These are phyloP conservation scores for Columba livia DNA, from an alignment of 2,113 vertebrate species.

Conservation along the genomic window DNA sequence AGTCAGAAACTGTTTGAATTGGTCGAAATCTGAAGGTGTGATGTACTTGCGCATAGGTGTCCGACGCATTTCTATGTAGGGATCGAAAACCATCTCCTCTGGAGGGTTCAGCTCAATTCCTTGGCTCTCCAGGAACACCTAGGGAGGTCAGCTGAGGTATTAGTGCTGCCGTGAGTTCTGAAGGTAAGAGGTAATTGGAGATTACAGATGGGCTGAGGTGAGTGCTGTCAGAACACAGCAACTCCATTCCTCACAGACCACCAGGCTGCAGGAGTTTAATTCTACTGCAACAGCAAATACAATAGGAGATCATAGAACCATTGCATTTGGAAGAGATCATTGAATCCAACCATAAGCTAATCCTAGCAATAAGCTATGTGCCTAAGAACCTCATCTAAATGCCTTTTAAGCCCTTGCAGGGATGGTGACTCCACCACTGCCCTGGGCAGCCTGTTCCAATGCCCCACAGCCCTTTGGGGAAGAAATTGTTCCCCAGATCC, in stretches of 20 bases:
- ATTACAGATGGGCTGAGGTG: background rate
- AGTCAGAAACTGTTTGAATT: slow-evolving; percentile 83
- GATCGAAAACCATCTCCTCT: slow-evolving; percentile 80
- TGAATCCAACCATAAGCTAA: too few relatives aligned
- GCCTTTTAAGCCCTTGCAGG: too few relatives aligned
- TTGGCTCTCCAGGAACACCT: slow-evolving; percentile 92
- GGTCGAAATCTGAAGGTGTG: slow-evolving; percentile 75
- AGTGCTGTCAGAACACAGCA: background rate
- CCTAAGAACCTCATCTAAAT: too few relatives aligned
- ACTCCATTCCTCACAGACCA: background rate
- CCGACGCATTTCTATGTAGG: slow-evolving; percentile 74
- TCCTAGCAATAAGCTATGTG: too few relatives aligned
- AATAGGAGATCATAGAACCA: background rate
- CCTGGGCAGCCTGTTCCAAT: too few relatives aligned
- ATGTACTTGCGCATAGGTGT: slow-evolving; percentile 49
- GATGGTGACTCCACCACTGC: too few relatives aligned
- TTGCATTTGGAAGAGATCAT: too few relatives aligned
- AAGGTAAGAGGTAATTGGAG: background rate
- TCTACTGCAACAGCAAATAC: background rate
- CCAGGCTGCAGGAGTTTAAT: background rate
- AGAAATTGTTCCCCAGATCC: too few relatives aligned
- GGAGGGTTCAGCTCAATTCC: slow-evolving; percentile 88
- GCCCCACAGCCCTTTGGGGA: too few relatives aligned
- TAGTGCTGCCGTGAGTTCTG: background rate
- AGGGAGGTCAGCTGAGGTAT: background rate